Conservation (phyloP, 2,888 invertebrate genomes). For the Crioceris asparagi region DNA sequence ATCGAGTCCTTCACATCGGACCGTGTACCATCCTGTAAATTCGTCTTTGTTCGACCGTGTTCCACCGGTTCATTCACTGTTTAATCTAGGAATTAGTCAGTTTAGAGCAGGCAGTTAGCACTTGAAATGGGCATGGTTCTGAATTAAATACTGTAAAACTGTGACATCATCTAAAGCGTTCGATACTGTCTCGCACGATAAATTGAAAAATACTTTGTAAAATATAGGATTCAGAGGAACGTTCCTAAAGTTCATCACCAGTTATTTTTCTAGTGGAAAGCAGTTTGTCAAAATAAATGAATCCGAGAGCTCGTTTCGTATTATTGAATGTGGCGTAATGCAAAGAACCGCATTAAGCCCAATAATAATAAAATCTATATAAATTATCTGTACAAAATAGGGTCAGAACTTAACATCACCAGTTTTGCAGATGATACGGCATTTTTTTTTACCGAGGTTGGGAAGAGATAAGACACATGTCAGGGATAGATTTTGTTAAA, state of each 20-base stretch:
- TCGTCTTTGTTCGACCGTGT: slow-evolving; percentile 2
- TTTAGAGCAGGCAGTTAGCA: background rate
- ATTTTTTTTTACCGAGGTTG: background rate
- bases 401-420: background rate
- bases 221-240: background rate
- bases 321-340: background rate
- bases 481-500: background rate
- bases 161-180: background rate
- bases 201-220: background rate
- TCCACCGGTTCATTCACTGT: slow-evolving; percentile 1
- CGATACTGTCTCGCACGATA: background rate
- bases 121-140: too few species aligned
- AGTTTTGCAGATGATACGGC: background rate
- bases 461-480: background rate
- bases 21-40: too few species aligned
- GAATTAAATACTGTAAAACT: too few species aligned
- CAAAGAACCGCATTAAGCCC: background rate
- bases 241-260: background rate
- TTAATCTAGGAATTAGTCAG: slow-evolving; percentile 3
- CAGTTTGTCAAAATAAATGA: background rate
- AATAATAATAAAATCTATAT: background rate
- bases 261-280: background rate
- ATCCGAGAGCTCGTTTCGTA: background rate
- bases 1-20: slow-evolving; percentile 1
- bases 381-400: background rate